phyloP scores from a whole-genome alignment of 2,113 vertebrate species.

The Pelobates fuscus region DNA sequence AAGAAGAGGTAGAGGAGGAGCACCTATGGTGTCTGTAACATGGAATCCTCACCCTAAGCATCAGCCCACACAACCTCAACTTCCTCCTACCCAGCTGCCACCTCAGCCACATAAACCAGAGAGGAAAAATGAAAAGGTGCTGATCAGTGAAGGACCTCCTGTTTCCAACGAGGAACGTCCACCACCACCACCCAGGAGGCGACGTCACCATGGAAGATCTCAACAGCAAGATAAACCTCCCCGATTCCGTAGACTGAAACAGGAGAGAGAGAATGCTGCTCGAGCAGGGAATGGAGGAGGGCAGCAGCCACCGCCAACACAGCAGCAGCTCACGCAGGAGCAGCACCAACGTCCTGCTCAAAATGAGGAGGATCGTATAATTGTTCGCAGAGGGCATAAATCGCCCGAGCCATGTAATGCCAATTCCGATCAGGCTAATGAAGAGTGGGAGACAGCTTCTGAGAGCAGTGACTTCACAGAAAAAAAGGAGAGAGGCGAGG shows the following conservation, averaged over 20 bases:
- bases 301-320: not conserved
- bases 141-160: slow-evolving; percentile 53
- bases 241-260: slow-evolving; percentile 86
- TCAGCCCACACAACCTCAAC: slow-evolving; percentile 13
- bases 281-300: slow-evolving; percentile 72
- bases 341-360: slow-evolving; percentile 12
- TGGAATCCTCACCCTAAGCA: slow-evolving; percentile 62
- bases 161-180: slow-evolving; percentile 57
- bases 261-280: slow-evolving; percentile 84
- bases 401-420: slow-evolving; percentile 88
- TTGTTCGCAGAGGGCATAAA: slow-evolving; percentile 71
- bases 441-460: slow-evolving; percentile 91
- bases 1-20: slow-evolving; percentile 81
- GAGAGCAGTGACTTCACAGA: slow-evolving; percentile 94
- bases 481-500: slow-evolving; percentile 76
- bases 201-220: slow-evolving; percentile 79
- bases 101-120: slow-evolving; percentile 56
- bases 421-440: slow-evolving; percentile 92
- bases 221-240: slow-evolving; percentile 93
- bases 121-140: slow-evolving; percentile 56
- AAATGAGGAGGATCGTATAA: slow-evolving; percentile 48
- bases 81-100: slow-evolving; percentile 72
- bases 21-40: slow-evolving; percentile 44
- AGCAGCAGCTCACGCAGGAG: slow-evolving; percentile 44
- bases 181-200: slow-evolving; percentile 76